Evolutionary conservation across 2,797 vertebrate genomes (phyloP).

Genomic region (Pelochelys cantorii): DNA sequence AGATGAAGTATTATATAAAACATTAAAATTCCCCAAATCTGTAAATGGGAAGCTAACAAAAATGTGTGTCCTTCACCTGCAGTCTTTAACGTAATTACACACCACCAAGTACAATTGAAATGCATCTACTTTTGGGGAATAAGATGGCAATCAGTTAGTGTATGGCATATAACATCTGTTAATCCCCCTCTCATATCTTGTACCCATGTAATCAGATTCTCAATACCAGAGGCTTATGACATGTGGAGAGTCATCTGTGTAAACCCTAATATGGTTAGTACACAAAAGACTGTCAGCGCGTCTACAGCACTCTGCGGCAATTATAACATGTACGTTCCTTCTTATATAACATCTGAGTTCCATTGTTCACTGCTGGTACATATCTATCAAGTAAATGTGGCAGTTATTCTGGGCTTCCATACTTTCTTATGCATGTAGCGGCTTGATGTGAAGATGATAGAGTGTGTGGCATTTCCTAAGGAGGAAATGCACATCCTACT

Average conservation of each 20-base stretch:
- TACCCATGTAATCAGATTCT: conserved; percentile 11
- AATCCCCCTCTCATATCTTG: background rate
- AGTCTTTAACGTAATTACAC: background rate
- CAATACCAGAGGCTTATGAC: background rate
- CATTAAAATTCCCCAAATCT: conserved; percentile 5
- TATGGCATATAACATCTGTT: background rate
- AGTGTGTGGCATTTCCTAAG: background rate
- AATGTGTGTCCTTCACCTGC: background rate
- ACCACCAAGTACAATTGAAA: background rate
- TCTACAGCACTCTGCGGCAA: background rate
- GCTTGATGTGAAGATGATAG: background rate
- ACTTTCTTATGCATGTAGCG: background rate
- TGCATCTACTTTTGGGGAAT: background rate
- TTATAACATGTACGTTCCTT: conserved; percentile 1
- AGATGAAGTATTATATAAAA: conserved; percentile 17
- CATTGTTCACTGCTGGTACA: rapidly evolving
- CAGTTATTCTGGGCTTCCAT: background rate
- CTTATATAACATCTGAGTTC: background rate
- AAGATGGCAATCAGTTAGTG: conserved; percentile 13
- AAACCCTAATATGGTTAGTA: background rate
- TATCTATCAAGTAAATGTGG: background rate
- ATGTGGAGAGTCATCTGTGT: background rate
- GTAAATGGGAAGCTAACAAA: background rate
- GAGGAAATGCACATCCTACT: conserved; percentile 11
- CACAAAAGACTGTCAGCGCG: background rate